phyloP scores from a whole-genome alignment of 2,888 invertebrate genomes.

The Trachelus stipa region DNA sequence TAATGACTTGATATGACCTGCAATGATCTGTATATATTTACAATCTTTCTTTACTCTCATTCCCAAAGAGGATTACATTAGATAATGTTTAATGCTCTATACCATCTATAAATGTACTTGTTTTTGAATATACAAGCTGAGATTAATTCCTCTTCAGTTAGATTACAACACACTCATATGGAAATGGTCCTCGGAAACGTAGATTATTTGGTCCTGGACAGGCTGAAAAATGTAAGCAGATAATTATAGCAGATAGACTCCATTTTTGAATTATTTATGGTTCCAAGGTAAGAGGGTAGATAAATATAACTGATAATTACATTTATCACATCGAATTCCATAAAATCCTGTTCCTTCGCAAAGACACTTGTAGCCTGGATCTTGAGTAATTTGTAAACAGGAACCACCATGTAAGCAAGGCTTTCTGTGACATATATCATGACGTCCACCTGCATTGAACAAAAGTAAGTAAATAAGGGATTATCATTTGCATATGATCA shows the following conservation, averaged over 20 bases:
- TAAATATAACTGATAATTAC: constrained; percentile 62
- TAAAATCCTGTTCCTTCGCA: constrained; percentile 82
- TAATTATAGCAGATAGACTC: not conserved
- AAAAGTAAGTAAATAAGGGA: not conserved
- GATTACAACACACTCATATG: constrained; percentile 79
- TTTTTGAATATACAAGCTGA: not conserved
- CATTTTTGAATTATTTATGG: constrained; percentile 4
- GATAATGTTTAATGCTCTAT: not conserved
- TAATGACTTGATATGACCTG: not conserved
- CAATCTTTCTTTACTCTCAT: not conserved
- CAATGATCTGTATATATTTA: not conserved
- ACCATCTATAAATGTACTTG: not conserved
- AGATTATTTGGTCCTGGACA: constrained; percentile 68
- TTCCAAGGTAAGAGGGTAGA: constrained; percentile 7
- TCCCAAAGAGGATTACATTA: not conserved
- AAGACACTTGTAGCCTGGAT: constrained; percentile 76
- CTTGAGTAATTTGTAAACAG: constrained; percentile 76
- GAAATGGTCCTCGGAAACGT: constrained; percentile 70
- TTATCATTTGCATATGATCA: not conserved
- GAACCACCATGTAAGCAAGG: constrained; percentile 76
- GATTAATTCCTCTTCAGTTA: constrained; percentile 56
- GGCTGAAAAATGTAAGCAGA: constrained; percentile 64
- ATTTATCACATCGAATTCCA: constrained; percentile 78
- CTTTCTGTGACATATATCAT: constrained; percentile 74
- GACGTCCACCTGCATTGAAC: constrained; percentile 63